Evolutionary conservation across 2,797 vertebrate species (phyloP).

Genomic region (Leucoraja ocellata): DNA sequence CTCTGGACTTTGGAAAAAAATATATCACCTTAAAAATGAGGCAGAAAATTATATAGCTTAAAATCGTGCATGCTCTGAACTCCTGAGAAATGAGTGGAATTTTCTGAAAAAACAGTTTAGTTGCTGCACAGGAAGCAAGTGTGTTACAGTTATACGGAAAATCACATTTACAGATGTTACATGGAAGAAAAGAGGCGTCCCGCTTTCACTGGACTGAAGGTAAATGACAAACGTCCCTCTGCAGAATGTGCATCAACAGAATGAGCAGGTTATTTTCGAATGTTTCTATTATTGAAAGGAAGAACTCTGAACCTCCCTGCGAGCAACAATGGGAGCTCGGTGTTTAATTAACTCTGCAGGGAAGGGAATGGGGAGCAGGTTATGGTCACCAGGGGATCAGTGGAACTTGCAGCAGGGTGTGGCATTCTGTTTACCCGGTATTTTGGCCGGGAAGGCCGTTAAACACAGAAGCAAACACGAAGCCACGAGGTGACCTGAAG

Average conservation of each 20-base stretch:
- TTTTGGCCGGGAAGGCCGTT: constrained; percentile 43
- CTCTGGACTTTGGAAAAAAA: not conserved
- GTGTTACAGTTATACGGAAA: constrained; percentile 19
- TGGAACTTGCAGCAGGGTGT: constrained; percentile 48
- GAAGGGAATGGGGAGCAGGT: not conserved
- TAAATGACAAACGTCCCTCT: not conserved
- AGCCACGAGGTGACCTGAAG: constrained; percentile 41
- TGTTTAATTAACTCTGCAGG: not conserved
- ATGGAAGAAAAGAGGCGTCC: constrained; percentile 28
- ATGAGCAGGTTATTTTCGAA: constrained; percentile 32
- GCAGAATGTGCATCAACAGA: constrained; percentile 8
- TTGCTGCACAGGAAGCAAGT: constrained; percentile 4
- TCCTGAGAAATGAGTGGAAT: constrained; percentile 35
- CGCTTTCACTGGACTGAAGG: not conserved
- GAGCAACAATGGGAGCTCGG: constrained; percentile 1
- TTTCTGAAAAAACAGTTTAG: constrained; percentile 31
- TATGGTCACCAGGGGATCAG: not conserved
- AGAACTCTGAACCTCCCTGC: not conserved
- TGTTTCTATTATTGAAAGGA: constrained; percentile 27
- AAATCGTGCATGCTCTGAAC: not conserved
- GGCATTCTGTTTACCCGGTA: constrained; percentile 50
- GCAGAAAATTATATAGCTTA: not conserved
- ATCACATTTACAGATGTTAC: constrained; percentile 37
- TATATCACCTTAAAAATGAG: not conserved
- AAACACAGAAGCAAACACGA: constrained; percentile 11